These are phyloP conservation scores for Elgaria multicarinata DNA, from an alignment of 2,113 vertebrate species.

Conservation along the genomic window DNA sequence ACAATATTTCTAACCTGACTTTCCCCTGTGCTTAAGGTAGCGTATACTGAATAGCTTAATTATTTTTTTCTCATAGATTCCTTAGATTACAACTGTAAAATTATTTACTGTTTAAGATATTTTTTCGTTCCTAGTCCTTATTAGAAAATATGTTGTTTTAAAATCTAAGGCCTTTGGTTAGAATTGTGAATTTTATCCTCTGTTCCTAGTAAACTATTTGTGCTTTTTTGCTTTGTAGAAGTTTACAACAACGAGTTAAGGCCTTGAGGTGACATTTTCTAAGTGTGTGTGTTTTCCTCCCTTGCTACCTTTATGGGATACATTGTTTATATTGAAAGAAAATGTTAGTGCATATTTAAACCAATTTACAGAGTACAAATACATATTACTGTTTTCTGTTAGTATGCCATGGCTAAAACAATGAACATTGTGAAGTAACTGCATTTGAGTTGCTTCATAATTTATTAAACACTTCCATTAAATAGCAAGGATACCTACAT, in stretches of 20 bases:
- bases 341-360: slow-evolving; percentile 60
- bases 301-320: slow-evolving; percentile 68
- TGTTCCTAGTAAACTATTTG: not conserved
- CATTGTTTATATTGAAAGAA: slow-evolving; percentile 74
- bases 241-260: not conserved
- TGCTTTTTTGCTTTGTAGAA: not conserved
- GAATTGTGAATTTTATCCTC: not conserved
- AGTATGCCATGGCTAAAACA: slow-evolving; percentile 73
- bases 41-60: not conserved
- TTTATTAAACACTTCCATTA: slow-evolving; percentile 88
- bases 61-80: not conserved
- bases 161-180: not conserved
- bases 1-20: not conserved
- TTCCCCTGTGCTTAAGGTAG: not conserved
- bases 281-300: slow-evolving; percentile 61
- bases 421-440: slow-evolving; percentile 83
- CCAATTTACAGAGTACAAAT: slow-evolving; percentile 62
- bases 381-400: slow-evolving; percentile 71
- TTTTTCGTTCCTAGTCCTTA: not conserved
- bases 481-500: slow-evolving; percentile 71
- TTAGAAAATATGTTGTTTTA: not conserved
- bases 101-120: not conserved
- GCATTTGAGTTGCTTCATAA: slow-evolving; percentile 83
- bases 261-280: not conserved
- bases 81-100: not conserved